Evolutionary conservation across 2,113 vertebrate species (phyloP).

Genomic region (Pituophis catenifer): DNA sequence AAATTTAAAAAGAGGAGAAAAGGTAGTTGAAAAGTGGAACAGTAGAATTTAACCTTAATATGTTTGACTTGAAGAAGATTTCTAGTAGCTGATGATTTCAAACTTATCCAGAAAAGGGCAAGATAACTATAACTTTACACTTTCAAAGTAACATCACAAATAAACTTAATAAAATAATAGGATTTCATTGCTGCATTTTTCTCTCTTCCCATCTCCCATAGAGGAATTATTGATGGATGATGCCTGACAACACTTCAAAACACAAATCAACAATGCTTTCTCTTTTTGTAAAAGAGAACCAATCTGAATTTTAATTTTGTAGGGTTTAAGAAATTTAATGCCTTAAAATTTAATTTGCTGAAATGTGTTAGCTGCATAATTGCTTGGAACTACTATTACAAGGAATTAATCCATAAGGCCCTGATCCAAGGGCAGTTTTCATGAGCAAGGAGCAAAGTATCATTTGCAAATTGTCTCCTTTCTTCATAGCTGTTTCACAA

Average conservation of each 20-base stretch:
- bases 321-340: not conserved
- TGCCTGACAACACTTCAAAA: conserved; percentile 45
- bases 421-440: not conserved
- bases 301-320: not conserved
- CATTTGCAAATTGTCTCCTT: not conserved
- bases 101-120: not conserved
- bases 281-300: not conserved
- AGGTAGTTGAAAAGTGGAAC: conserved; percentile 31
- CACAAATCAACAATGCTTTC: conserved; percentile 18
- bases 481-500: not conserved
- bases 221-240: conserved; percentile 29
- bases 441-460: not conserved
- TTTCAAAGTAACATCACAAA: not conserved
- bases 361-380: not conserved
- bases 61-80: not conserved
- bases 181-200: conserved; percentile 13
- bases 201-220: not conserved
- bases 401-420: not conserved
- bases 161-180: not conserved
- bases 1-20: conserved; percentile 44
- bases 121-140: conserved; percentile 6
- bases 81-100: conserved; percentile 8
- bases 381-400: not conserved
- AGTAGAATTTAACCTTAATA: not conserved
- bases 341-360: not conserved